phyloP scores from a whole-genome alignment of 2,888 invertebrate species.

The Drosophila lutescens region DNA sequence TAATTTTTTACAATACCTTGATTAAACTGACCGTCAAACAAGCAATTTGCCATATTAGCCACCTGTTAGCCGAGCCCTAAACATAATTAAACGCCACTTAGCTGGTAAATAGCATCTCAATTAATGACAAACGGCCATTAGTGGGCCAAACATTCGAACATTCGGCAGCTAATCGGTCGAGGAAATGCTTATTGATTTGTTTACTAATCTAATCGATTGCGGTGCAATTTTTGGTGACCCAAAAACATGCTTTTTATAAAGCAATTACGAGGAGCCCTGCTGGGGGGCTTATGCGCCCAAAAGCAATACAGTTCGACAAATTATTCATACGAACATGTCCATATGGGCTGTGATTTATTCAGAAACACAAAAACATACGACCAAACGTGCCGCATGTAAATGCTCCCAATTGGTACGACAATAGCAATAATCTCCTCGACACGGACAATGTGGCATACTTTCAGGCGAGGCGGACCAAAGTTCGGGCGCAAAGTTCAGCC shows the following conservation, averaged over 20 bases:
- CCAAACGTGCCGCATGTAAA: constrained; percentile 12
- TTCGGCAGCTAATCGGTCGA: not conserved
- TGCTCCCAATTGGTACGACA: constrained; percentile 56
- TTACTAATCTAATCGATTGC: constrained; percentile 55
- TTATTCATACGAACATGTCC: constrained; percentile 32
- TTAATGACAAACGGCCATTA: constrained; percentile 25
- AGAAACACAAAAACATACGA: constrained; percentile 12
- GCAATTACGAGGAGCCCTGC: constrained; percentile 30
- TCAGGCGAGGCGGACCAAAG: constrained; percentile 18
- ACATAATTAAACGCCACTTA: constrained; percentile 22
- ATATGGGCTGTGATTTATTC: constrained; percentile 31
- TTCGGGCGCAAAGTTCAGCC: constrained; percentile 5
- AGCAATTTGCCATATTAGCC: not conserved
- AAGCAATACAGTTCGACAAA: constrained; percentile 8
- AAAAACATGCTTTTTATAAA: constrained; percentile 42
- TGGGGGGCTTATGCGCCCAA: not conserved
- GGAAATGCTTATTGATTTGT: constrained; percentile 46
- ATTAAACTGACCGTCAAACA: not conserved
- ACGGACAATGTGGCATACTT: constrained; percentile 54
- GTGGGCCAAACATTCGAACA: not conserved
- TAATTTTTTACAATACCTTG: no score
- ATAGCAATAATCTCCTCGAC: constrained; percentile 17
- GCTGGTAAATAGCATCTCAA: constrained; percentile 17
- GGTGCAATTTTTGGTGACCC: constrained; percentile 39
- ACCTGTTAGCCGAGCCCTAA: not conserved